Evolutionary conservation across 2,113 vertebrate genomes (phyloP).

Genomic region (Pelecanus crispus): DNA sequence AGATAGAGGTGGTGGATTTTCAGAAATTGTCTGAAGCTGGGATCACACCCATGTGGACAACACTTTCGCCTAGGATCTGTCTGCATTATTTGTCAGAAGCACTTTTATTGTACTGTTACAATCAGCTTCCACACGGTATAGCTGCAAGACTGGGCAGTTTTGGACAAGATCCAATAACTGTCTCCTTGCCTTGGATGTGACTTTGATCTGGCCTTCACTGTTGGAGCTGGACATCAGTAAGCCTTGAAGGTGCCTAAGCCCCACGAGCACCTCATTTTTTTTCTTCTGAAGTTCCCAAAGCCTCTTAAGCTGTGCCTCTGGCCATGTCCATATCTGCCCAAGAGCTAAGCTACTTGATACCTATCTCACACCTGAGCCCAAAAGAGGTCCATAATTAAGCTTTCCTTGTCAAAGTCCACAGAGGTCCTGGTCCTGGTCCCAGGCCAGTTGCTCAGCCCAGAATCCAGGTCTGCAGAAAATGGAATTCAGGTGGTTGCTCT

Average conservation of each 20-base stretch:
- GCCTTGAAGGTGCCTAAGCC: neutral
- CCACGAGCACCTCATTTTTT: accelerated
- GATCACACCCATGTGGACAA: neutral
- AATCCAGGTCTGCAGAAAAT: neutral
- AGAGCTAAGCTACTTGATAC: neutral
- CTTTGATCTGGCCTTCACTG: neutral
- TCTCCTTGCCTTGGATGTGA: neutral
- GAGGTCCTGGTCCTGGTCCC: neutral
- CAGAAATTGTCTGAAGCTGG: neutral
- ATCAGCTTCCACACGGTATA: neutral
- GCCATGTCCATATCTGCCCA: neutral
- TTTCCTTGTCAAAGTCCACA: neutral
- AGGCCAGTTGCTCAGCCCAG: neutral
- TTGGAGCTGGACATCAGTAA: neutral
- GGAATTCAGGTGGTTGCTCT: neutral
- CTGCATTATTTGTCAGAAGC: neutral
- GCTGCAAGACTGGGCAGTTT: neutral
- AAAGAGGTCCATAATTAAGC: neutral
- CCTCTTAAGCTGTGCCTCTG: neutral
- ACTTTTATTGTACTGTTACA: neutral
- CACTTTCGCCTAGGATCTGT: neutral
- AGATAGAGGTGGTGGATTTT: neutral
- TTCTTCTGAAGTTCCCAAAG: neutral
- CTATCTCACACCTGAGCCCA: neutral
- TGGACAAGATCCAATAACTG: neutral